Evolutionary conservation across 2,888 invertebrate genomes (phyloP), one percentile per base, ranked within the genome.

Genomic region (Periphyllus acericola): DNA sequence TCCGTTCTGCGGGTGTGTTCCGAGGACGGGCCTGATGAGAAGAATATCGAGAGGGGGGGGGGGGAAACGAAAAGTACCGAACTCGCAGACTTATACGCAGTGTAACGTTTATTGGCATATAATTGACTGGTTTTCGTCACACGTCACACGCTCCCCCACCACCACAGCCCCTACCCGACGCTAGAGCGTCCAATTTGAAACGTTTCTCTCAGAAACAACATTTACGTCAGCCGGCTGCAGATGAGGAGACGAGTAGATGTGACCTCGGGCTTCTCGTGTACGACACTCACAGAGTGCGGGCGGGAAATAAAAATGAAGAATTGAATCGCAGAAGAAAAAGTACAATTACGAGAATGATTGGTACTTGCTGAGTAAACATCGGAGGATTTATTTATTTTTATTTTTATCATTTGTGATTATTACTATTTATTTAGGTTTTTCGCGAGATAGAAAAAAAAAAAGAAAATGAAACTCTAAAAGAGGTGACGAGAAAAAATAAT

Each of bases 71-170:
- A 36, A 25, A 36, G 34, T 25, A n/a, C 34, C 17, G 32, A 36
- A 32, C 52, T 52, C 3, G 46, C 19, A 29, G 46, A n/a, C 34
- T 55, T 55, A n/a, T n/a, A 36, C 36, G 46, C 46, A 34, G 25
- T 17, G 17, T 36, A 17, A 4, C 80, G 36, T 36, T n/a, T 80
- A 66, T 80, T 36, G 66, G 36, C 80, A 21, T 40, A 36, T 80
- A 80, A 80, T 80, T 36, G 36, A 80, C 66, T 36, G 17, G 19
- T 66, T 80, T 80, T 66, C 80, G 66, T 80, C 36, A 80, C 80
- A 36, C 60, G 55, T 79, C 36, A 36, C 60, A 4, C 11, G 25
- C 11, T 25, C 3, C 32, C 32, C 71, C 36, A 36, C n/a, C 36
- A 34, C 55, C 9, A 21, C 4, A n/a, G 36, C 4, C 8, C 34